Conservation (phyloP, 2,888 invertebrate species). For the Eilema depressum region DNA sequence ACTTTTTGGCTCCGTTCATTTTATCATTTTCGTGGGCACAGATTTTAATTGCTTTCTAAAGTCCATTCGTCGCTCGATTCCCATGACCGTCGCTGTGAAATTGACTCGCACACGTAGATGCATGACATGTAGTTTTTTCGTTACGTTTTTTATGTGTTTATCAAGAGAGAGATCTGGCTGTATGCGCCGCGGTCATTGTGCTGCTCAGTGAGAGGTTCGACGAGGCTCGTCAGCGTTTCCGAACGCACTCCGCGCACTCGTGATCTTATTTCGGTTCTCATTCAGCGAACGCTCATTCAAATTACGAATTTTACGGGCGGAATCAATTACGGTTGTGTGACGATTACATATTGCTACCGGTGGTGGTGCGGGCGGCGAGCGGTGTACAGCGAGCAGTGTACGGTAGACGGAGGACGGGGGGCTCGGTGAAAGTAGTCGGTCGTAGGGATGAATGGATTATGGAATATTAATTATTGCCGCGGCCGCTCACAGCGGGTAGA, state of each 20-base stretch:
- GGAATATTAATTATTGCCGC: conserved; percentile 80
- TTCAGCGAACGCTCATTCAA: conserved; percentile 80
- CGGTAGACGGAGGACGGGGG: conserved; percentile 27
- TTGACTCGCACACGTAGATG: conserved; percentile 86
- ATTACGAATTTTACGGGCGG: conserved; percentile 81
- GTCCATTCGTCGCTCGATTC: conserved; percentile 83
- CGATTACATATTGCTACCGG: conserved; percentile 78
- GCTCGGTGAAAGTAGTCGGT: conserved; percentile 67
- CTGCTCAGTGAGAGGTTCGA: conserved; percentile 70
- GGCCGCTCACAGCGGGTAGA: conserved; percentile 77
- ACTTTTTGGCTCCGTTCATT: conserved; percentile 72
- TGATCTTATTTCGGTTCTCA: conserved; percentile 80
- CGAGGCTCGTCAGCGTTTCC: conserved; percentile 56
- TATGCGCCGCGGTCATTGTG: conserved; percentile 82
- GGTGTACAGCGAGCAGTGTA: conserved; percentile 31
- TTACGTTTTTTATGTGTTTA: conserved; percentile 79
- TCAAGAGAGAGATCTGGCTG: conserved; percentile 82
- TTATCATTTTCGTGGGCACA: conserved; percentile 72
- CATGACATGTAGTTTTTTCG: conserved; percentile 86
- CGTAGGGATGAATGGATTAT: conserved; percentile 78
- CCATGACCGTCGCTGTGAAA: conserved; percentile 85
- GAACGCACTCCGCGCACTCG: conserved; percentile 67
- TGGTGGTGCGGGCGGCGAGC: conserved; percentile 50
- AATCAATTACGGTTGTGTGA: conserved; percentile 82
- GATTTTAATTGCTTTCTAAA: conserved; percentile 86